A percentile compares a stretch with the other conserved stretches of the same genome.
These are phyloP conservation scores for Drosophila mimica DNA, from an alignment of 2,888 invertebrate genomes.

Conservation along the genomic window DNA sequence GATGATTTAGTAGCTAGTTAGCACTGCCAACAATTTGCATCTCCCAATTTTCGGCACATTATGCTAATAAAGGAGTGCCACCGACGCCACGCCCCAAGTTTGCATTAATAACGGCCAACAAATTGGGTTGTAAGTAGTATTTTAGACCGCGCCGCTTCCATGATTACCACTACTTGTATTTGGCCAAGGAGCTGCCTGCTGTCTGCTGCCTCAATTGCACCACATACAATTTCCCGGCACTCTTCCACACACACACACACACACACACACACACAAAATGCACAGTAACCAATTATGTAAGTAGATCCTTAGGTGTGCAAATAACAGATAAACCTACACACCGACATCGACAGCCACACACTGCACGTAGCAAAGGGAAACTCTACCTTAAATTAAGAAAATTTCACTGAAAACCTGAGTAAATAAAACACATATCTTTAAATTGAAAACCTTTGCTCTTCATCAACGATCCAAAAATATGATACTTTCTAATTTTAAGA, in stretches of 20 bases:
- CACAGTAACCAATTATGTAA: conserved; percentile 71
- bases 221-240: conserved; percentile 21
- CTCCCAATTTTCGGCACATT: conserved; percentile 38
- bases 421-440: neutral
- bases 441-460: neutral
- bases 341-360: conserved; percentile 27
- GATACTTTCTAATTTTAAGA: neutral
- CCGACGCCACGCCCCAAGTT: conserved; percentile 41
- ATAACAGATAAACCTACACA: conserved; percentile 50
- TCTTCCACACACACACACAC: neutral
- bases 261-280: conserved; percentile 1
- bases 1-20: conserved; percentile 12
- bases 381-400: neutral
- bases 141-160: conserved; percentile 33
- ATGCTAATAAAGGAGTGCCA: conserved; percentile 53
- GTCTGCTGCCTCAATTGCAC: conserved; percentile 12
- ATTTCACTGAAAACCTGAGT: neutral
- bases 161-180: conserved; percentile 47
- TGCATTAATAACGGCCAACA: conserved; percentile 59
- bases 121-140: conserved; percentile 22
- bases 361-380: neutral
- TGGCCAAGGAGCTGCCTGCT: conserved; percentile 32
- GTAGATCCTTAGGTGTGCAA: conserved; percentile 74
- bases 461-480: neutral
- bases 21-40: conserved; percentile 50